A percentile compares a stretch with the other conserved stretches of the same genome.
Conservation (phyloP, 2,113 vertebrate genomes). For the Ranitomeya imitator region DNA sequence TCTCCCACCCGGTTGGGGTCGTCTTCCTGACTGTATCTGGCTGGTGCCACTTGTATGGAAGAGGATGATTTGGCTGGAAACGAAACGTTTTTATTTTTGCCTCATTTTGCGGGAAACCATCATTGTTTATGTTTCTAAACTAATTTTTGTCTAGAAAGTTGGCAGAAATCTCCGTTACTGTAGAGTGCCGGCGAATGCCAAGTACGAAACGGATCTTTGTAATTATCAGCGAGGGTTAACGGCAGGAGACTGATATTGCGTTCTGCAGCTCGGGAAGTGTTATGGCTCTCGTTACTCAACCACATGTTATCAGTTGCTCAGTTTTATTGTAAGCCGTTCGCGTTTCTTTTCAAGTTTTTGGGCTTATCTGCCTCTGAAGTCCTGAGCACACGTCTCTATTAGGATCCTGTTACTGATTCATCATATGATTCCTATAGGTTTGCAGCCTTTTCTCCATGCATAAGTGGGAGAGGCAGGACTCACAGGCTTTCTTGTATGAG, state of each 20-base stretch:
- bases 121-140: neutral
- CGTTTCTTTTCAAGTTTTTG: neutral
- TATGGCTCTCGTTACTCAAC: neutral
- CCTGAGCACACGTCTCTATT: no score
- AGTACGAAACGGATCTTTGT: constrained; percentile 2
- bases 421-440: no score
- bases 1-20: neutral
- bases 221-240: neutral
- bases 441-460: no score
- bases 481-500: no score
- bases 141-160: neutral
- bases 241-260: constrained; percentile 43
- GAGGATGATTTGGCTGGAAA: neutral
- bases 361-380: neutral
- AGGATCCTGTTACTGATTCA: no score
- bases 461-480: no score
- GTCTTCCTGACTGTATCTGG: neutral
- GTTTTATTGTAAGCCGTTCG: neutral
- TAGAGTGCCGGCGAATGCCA: neutral
- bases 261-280: neutral
- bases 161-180: neutral
- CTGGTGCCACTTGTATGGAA: neutral
- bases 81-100: neutral
- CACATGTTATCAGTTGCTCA: neutral
- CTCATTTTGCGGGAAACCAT: neutral